Evolutionary conservation across 1,140 invertebrate genomes (phyloP).

Genomic region (Elymnias hypermnestra): DNA sequence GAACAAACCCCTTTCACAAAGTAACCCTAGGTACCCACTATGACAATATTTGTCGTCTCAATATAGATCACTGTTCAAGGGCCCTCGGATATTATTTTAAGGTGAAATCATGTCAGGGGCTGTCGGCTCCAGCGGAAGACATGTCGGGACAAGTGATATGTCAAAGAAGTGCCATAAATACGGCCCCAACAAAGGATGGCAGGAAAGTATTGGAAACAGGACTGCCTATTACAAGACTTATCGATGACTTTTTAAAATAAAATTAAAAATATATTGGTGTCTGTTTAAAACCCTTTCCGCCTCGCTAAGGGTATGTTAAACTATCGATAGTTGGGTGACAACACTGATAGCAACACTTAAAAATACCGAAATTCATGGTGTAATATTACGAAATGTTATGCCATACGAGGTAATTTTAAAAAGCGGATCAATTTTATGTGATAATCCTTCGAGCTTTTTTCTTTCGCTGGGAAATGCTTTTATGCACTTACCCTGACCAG

Average conservation of each 20-base stretch:
- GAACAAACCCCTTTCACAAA: background rate
- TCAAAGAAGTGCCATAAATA: conserved; percentile 35
- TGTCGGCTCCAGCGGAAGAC: conserved; percentile 25
- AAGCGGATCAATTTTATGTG: too few species aligned
- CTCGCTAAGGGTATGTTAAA: too few species aligned
- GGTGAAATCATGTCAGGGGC: conserved; percentile 27
- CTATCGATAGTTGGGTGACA: too few species aligned
- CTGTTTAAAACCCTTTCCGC: too few species aligned
- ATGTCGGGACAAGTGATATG: conserved; percentile 32
- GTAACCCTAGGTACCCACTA: background rate
- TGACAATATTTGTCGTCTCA: background rate
- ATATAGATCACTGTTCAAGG: background rate
- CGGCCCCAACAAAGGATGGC: conserved; percentile 25
- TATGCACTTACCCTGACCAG: too few species aligned
- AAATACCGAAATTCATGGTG: too few species aligned
- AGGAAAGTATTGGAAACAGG: conserved; percentile 26
- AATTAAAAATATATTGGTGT: too few species aligned
- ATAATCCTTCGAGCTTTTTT: too few species aligned
- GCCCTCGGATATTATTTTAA: conserved; percentile 18
- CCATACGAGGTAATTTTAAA: too few species aligned
- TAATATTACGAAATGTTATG: too few species aligned
- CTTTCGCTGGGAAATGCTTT: too few species aligned
- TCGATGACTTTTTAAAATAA: conserved; percentile 20
- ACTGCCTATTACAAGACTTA: conserved; percentile 3
- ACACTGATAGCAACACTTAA: too few species aligned